phyloP scores from a whole-genome alignment of 2,888 invertebrate species.

The Pachycephus smyrnensis region DNA sequence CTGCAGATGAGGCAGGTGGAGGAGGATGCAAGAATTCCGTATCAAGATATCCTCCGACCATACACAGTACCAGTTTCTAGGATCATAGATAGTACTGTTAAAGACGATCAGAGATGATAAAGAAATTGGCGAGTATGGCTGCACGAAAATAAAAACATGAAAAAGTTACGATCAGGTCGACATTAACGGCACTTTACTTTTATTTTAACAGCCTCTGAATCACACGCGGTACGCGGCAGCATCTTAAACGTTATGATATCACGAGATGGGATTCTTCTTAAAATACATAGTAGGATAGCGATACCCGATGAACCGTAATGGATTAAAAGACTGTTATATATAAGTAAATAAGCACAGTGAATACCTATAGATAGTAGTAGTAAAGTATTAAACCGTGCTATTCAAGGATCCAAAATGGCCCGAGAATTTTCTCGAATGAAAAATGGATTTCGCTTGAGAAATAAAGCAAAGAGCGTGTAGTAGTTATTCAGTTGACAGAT shows the following conservation, averaged over 20 bases:
- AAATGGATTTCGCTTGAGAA: neutral
- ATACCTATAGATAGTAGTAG: neutral
- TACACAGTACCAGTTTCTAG: neutral
- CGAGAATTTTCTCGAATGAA: neutral
- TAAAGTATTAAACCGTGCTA: neutral
- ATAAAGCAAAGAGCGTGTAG: neutral
- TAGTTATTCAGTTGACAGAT: constrained; percentile 22
- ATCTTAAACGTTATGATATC: constrained; percentile 15
- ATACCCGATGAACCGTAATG: neutral
- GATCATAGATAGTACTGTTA: neutral
- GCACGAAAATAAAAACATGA: neutral
- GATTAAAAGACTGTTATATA: neutral
- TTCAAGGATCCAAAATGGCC: neutral
- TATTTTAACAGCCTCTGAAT: constrained; percentile 20
- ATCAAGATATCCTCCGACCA: neutral
- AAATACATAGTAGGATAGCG: neutral
- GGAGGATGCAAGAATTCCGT: neutral
- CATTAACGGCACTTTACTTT: constrained; percentile 8
- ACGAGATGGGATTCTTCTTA: neutral
- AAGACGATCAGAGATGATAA: neutral
- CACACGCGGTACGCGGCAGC: constrained; percentile 11
- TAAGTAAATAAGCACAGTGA: neutral
- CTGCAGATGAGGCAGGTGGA: neutral
- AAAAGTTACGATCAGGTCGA: neutral
- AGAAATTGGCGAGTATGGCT: neutral